Evolutionary conservation across 2,113 vertebrate genomes (phyloP).

Genomic region (Embiotoca jacksoni): DNA sequence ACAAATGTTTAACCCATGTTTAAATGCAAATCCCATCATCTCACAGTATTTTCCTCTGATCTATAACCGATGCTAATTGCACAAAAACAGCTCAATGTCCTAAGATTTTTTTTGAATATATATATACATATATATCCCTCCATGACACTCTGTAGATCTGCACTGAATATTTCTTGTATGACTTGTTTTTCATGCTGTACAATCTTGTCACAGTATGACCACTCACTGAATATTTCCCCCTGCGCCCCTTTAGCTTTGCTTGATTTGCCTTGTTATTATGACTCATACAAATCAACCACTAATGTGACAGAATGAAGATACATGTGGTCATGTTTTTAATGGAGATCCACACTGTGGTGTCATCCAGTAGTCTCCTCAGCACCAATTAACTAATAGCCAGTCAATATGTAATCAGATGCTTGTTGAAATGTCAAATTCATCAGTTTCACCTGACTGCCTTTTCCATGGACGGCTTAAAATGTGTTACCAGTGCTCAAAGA

Average conservation of each 20-base stretch:
- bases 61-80: no score
- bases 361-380: not conserved
- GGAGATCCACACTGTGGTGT: not conserved
- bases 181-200: not conserved
- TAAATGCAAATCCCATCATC: no score
- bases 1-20: no score
- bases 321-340: not conserved
- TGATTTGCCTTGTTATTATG: not conserved
- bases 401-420: slow-evolving; percentile 17
- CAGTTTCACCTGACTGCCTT: slow-evolving; percentile 9
- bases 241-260: slow-evolving; percentile 1
- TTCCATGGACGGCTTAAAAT: not conserved
- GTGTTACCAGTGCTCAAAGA: not conserved
- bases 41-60: no score
- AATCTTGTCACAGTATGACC: not conserved
- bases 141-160: no score
- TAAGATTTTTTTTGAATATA: no score
- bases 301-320: not conserved
- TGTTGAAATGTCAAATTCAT: slow-evolving; percentile 24
- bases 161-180: slow-evolving; percentile 7
- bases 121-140: no score
- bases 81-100: no score
- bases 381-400: slow-evolving; percentile 47
- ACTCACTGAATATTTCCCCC: not conserved
- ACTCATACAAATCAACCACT: slow-evolving; percentile 15